Evolutionary conservation across 2,797 vertebrate genomes (phyloP).

Genomic region (Sebastes wilsoni): DNA sequence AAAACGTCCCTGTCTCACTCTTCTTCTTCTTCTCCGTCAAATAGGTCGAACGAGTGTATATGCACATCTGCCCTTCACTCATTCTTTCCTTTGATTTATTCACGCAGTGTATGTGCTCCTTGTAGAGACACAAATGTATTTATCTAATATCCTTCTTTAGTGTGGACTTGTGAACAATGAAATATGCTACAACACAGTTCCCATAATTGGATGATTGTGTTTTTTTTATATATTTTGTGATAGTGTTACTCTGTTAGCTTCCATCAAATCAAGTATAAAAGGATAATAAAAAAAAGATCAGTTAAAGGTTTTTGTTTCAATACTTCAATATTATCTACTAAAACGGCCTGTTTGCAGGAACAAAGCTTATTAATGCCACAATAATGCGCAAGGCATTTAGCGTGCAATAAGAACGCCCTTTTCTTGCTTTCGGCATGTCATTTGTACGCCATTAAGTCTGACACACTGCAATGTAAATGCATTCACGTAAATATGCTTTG

Average conservation of each 20-base stretch:
- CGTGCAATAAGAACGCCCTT: no score
- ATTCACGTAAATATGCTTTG: rapidly evolving
- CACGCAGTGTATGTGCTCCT: neutral
- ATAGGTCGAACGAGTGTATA: constrained; percentile 8
- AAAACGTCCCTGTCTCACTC: neutral
- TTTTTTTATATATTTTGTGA: neutral
- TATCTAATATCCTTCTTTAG: neutral
- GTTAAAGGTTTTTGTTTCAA: neutral
- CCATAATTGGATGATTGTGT: neutral
- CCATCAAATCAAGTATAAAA: neutral
- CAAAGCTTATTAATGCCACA: rapidly evolving
- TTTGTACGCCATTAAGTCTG: no score
- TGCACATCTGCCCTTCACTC: constrained; percentile 14
- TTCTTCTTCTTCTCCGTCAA: constrained; percentile 28
- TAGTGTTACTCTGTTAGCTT: neutral
- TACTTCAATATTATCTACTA: neutral
- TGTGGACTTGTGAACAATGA: neutral
- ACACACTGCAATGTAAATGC: no score
- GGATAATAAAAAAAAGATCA: no score
- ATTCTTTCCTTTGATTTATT: constrained; percentile 33
- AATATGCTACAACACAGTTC: neutral
- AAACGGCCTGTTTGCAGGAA: no score
- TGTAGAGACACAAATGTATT: neutral
- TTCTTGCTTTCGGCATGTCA: no score
- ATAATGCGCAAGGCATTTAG: no score